Evolutionary conservation across 2,113 vertebrate species (phyloP).

Genomic region (Mustela nigripes): DNA sequence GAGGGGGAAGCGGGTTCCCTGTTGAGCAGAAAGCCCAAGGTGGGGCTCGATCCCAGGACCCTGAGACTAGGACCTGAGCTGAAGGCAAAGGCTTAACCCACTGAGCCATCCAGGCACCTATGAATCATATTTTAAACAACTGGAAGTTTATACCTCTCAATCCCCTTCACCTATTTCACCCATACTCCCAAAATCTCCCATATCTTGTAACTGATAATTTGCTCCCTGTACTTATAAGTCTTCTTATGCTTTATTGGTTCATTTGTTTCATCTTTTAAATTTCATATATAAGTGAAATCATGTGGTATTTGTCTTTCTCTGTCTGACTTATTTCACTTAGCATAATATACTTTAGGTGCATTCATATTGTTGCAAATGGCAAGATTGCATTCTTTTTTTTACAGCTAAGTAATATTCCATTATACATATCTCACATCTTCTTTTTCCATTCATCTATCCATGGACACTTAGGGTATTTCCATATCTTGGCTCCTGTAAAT

Average conservation of each 20-base stretch:
- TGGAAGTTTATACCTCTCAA: background rate
- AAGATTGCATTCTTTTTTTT: background rate
- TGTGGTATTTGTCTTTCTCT: background rate
- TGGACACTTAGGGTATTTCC: background rate
- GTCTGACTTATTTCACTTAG: background rate
- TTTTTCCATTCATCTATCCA: background rate
- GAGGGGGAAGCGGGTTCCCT: too few relatives aligned
- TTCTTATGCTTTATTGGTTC: background rate
- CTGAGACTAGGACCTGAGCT: too few relatives aligned
- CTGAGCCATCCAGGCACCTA: background rate
- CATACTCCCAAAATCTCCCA: background rate
- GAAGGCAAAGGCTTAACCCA: too few relatives aligned
- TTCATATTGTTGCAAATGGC: background rate
- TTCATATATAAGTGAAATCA: background rate
- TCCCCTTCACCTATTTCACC: background rate
- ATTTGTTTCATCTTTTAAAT: background rate
- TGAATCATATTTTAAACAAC: background rate
- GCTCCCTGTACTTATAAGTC: background rate
- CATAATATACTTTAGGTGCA: background rate
- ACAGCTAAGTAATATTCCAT: background rate
- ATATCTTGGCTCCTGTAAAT: background rate
- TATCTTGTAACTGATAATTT: background rate
- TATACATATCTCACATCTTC: background rate
- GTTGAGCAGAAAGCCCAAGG: too few relatives aligned
- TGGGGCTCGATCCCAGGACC: too few relatives aligned